Conservation (phyloP, 2,113 vertebrate species). For the Erpornis zantholeuca region DNA sequence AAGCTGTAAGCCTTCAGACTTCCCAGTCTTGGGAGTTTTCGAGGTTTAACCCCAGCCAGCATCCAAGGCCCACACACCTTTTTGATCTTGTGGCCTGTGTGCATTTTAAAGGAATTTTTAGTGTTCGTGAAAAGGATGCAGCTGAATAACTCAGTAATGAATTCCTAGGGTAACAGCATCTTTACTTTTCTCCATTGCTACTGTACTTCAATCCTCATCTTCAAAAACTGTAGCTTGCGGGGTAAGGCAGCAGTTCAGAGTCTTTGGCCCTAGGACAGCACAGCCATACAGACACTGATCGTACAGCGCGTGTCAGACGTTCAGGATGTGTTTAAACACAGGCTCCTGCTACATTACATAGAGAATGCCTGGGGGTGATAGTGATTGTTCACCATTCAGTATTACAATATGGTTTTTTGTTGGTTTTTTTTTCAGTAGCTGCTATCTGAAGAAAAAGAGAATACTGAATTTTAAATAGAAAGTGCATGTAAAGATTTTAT, state of each 20-base stretch:
- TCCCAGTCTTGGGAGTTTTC: not conserved
- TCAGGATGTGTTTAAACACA: not conserved
- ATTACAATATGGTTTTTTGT: not conserved
- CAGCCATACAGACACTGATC: not conserved
- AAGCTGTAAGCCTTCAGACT: not conserved
- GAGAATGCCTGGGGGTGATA: not conserved
- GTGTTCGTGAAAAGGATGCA: not conserved
- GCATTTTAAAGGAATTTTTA: not conserved
- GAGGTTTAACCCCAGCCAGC: not conserved
- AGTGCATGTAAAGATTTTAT: not conserved
- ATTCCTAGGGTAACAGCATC: not conserved
- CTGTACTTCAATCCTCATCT: not conserved
- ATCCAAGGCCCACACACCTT: too few species aligned
- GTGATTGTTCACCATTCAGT: not conserved
- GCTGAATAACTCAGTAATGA: not conserved
- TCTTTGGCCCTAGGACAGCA: not conserved
- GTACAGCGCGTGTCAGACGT: accelerated
- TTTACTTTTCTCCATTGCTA: not conserved
- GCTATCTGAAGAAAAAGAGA: not conserved
- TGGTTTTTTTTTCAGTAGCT: not conserved
- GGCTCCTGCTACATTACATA: not conserved
- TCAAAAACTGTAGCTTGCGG: not conserved
- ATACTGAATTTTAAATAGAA: constrained; percentile 25
- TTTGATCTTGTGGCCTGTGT: not conserved
- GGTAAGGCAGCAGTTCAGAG: not conserved